Evolutionary conservation across 2,888 invertebrate species (phyloP), one percentile per base, ranked within the genome.

Genomic region (Pristionchus arcanus): DNA sequence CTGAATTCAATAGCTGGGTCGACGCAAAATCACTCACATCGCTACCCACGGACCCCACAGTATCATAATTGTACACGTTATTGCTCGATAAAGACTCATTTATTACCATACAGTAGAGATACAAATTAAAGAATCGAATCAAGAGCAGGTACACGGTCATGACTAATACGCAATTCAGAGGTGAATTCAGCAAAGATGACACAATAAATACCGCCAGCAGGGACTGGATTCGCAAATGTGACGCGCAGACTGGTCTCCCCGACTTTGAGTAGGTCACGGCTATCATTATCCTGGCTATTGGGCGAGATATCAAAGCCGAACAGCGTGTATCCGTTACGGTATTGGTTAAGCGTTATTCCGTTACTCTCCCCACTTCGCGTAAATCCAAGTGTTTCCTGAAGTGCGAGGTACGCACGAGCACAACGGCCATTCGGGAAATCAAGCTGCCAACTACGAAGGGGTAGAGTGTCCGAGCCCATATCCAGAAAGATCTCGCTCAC

Each of bases 71-170:
- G n/a, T n/a, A n/a, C 16, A 16, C 11, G 31, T 34, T 66, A 21
- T 34, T 71, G 71, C 28, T 16, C 34, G 34, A 68, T 68, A 71
- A 71, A 71, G n/a, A 9, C 28, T 28, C 5, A 28, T 28, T 11
- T 66, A 9, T 66, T 15, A 66, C 66, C 25, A 25, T 21, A 25
- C 25, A 16, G 63, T 63, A 11, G 15, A 16, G 7, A 31, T 21
- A 42, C 53, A 28, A 53, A 28, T 83, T 53, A 83, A 19, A 83
- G 25, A 83, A 83, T 83, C 83, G 21, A 83, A 83, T 83, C 83
- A 13, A 83, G 0, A 2, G 53, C 3, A 0, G 83, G 83, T 3
- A 55, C 31, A 5, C 83, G 25, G 31, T 83, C 83, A n/a, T 83
- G 55, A n/a, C 28, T 53, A 16, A 83, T n/a, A 1, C 53, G 25